phyloP scores from a whole-genome alignment of 2,888 invertebrate genomes.

The Ophonus ardosiacus region DNA sequence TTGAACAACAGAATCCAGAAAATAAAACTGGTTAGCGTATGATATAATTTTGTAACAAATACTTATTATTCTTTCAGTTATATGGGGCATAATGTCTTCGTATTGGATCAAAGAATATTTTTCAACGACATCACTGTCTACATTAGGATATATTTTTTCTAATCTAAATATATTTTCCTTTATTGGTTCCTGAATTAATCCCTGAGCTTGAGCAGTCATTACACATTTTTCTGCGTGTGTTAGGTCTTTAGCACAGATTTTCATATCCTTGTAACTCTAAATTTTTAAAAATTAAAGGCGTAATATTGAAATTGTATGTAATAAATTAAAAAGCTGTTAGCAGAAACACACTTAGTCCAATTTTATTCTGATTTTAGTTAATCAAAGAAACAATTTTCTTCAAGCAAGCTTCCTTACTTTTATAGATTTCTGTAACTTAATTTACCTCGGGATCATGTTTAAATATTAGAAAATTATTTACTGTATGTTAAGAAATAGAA shows the following conservation, averaged over 20 bases:
- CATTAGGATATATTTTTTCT: constrained; percentile 16
- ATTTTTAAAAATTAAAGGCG: background rate
- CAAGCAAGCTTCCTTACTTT: too few relatives aligned
- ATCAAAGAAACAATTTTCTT: too few relatives aligned
- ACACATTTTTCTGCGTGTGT: constrained; percentile 14
- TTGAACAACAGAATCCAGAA: too few relatives aligned
- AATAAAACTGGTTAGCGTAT: too few relatives aligned
- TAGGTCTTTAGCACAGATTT: background rate
- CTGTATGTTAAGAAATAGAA: too few relatives aligned
- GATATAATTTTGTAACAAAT: background rate
- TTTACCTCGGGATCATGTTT: too few relatives aligned
- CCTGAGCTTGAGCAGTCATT: constrained; percentile 8
- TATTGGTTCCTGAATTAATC: background rate
- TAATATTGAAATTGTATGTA: background rate
- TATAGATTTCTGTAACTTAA: too few relatives aligned
- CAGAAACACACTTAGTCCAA: too few relatives aligned
- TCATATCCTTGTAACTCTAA: constrained; percentile 39
- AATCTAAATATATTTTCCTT: constrained; percentile 1
- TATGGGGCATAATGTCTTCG: constrained; percentile 44
- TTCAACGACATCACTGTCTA: constrained; percentile 9
- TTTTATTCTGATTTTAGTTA: too few relatives aligned
- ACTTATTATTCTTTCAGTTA: constrained; percentile 40
- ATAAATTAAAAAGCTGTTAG: too few relatives aligned
- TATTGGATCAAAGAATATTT: constrained; percentile 27
- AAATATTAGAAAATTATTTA: too few relatives aligned